phyloP scores from a whole-genome alignment of 2,113 vertebrate genomes.

The Tachycineta bicolor region DNA sequence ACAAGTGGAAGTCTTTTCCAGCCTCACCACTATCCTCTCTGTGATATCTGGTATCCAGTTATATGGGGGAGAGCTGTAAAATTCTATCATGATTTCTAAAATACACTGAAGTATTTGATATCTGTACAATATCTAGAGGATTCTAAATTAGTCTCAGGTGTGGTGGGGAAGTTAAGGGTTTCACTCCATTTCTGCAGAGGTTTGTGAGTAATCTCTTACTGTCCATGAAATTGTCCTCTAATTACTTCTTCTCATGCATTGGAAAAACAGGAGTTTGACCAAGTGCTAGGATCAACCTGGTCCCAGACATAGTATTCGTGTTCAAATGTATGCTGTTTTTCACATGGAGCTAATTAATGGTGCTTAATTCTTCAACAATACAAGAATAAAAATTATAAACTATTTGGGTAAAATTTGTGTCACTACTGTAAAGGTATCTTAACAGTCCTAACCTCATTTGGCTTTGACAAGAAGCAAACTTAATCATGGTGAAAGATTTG shows the following conservation, averaged over 20 bases:
- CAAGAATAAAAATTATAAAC: background rate
- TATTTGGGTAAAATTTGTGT: background rate
- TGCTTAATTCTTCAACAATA: background rate
- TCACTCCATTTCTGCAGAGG: background rate
- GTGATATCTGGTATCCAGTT: background rate
- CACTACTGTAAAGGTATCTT: background rate
- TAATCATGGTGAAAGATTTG: slow-evolving; percentile 8
- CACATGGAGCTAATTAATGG: background rate
- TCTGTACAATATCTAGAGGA: background rate
- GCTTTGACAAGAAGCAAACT: slow-evolving; percentile 12
- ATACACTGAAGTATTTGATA: background rate
- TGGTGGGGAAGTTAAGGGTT: background rate
- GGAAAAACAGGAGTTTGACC: background rate
- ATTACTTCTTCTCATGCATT: background rate
- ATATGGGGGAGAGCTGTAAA: background rate
- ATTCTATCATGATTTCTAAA: background rate
- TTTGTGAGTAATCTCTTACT: background rate
- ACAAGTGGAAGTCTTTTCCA: background rate
- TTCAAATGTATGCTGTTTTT: background rate
- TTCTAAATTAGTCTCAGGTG: background rate
- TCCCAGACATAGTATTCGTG: background rate
- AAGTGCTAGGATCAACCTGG: background rate
- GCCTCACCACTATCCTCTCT: background rate
- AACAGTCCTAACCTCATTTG: background rate
- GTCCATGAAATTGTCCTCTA: background rate